These are phyloP conservation scores for Zeuzera pyrina DNA, from an alignment of 2,888 invertebrate species.

Conservation along the genomic window DNA sequence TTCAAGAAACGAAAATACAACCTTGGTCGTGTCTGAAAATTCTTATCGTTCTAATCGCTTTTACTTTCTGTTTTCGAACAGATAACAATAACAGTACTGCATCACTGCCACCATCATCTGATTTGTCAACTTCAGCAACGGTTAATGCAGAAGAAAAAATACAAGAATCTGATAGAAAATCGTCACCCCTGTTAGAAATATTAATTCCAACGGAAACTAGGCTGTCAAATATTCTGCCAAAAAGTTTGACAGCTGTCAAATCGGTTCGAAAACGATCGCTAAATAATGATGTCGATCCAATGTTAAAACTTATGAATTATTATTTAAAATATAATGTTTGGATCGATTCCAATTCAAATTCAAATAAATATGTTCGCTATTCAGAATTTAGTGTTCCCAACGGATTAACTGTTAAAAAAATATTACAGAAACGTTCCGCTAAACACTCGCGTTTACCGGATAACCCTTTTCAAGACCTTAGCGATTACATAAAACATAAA, in stretches of 20 bases:
- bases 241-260: conserved; percentile 17
- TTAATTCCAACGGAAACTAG: no score
- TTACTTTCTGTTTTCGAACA: neutral
- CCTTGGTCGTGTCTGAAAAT: no score
- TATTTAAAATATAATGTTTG: conserved; percentile 49
- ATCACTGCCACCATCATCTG: neutral
- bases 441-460: conserved; percentile 18
- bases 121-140: no score
- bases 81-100: neutral
- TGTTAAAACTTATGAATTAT: conserved; percentile 35
- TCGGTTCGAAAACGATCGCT: conserved; percentile 29
- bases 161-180: no score
- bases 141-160: no score
- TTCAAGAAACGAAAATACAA: no score
- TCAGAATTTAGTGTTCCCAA: conserved; percentile 29
- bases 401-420: conserved; percentile 16
- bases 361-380: conserved; percentile 7
- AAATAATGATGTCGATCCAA: conserved; percentile 25
- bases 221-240: no score
- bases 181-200: no score
- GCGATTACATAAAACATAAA: conserved; percentile 21
- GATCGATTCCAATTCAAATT: conserved; percentile 29
- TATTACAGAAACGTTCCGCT: conserved; percentile 22
- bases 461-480: conserved; percentile 24
- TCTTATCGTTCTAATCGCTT: no score